A percentile compares a stretch with the other conserved stretches of the same genome.
These are phyloP conservation scores for Crypturellus tataupa DNA, from an alignment of 2,797 vertebrate species.

Conservation along the genomic window DNA sequence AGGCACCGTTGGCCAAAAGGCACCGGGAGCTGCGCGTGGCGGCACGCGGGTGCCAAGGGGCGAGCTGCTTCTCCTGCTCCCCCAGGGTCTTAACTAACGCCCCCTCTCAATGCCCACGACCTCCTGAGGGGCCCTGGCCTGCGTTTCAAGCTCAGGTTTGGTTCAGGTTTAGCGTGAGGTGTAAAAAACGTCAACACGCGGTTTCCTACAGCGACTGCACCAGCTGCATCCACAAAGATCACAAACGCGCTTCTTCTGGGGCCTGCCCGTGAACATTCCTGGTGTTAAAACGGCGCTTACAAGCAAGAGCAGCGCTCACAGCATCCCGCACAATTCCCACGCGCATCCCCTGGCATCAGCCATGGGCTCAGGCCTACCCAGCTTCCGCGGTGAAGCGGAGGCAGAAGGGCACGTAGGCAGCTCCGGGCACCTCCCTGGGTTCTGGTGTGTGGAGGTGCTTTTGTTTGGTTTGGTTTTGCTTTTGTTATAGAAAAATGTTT, in stretches of 20 bases:
- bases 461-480: not conserved
- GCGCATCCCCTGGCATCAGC: not conserved
- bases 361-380: not conserved
- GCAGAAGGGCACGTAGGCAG: not conserved
- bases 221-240: not conserved
- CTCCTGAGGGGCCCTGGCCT: not conserved
- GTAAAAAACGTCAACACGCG: not conserved
- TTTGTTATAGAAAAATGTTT: not conserved
- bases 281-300: not conserved
- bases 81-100: not conserved
- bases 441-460: not conserved
- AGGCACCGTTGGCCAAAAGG: not conserved
- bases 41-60: rapidly evolving
- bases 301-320: slow-evolving; percentile 8
- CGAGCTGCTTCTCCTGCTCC: not conserved
- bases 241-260: not conserved
- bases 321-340: not conserved
- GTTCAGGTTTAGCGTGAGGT: not conserved
- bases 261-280: not conserved
- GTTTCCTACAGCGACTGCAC: not conserved
- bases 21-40: not conserved
- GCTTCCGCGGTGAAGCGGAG: not conserved
- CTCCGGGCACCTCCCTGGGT: not conserved
- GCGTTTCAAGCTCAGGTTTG: not conserved
- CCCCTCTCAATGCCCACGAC: not conserved